These are phyloP conservation scores for Atta colombica DNA, from an alignment of 1,140 invertebrate genomes.

Conservation along the genomic window DNA sequence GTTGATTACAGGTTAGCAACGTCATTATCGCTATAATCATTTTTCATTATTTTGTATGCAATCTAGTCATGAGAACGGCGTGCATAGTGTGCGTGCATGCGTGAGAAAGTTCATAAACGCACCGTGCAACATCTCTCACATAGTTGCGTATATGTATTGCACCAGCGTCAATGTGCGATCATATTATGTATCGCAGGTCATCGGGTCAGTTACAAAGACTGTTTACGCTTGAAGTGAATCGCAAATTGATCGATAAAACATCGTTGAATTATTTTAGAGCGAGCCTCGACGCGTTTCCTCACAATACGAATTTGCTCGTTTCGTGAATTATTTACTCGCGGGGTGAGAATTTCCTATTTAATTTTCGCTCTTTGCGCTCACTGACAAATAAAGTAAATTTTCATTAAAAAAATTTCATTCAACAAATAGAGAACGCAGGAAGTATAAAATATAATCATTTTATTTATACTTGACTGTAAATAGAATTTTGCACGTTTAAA, in stretches of 20 bases:
- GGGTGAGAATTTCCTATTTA: slow-evolving; percentile 45
- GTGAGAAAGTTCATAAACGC: slow-evolving; percentile 45
- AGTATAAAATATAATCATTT: slow-evolving; percentile 27
- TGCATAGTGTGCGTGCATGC: slow-evolving; percentile 49
- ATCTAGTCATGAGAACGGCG: slow-evolving; percentile 18
- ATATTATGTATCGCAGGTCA: slow-evolving; percentile 45
- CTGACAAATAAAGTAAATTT: slow-evolving; percentile 31
- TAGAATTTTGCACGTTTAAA: slow-evolving; percentile 18
- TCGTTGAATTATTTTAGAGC: slow-evolving; percentile 62
- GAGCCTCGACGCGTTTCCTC: slow-evolving; percentile 13
- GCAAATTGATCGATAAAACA: slow-evolving; percentile 62
- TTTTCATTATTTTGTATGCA: slow-evolving; percentile 62
- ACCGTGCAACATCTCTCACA: slow-evolving; percentile 30
- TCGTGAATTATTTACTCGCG: slow-evolving; percentile 47
- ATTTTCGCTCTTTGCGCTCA: slow-evolving; percentile 19
- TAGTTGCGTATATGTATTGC: slow-evolving; percentile 34
- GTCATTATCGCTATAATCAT: slow-evolving; percentile 9
- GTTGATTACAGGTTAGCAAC: background rate
- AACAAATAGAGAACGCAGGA: background rate
- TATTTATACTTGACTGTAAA: background rate
- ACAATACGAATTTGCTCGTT: slow-evolving; percentile 5
- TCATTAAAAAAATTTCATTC: slow-evolving; percentile 1
- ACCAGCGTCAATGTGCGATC: slow-evolving; percentile 30
- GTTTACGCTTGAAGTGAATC: slow-evolving; percentile 13
- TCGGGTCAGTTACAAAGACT: slow-evolving; percentile 55